phyloP scores from a whole-genome alignment of 2,797 vertebrate species.

The Acipenser ruthenus region DNA sequence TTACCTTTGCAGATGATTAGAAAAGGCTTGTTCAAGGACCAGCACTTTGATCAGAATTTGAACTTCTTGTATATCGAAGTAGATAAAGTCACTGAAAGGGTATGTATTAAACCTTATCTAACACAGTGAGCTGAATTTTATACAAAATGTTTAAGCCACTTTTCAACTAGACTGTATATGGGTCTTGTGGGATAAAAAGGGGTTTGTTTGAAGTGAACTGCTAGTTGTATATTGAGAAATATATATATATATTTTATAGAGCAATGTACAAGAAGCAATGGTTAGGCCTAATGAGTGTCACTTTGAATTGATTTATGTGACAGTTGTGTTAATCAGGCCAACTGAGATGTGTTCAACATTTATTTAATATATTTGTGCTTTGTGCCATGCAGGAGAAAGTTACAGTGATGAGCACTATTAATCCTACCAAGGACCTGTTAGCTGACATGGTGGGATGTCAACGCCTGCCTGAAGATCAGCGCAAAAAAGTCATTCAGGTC shows the following conservation, averaged over 20 bases:
- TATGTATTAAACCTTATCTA: constrained; percentile 44
- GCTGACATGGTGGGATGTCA: constrained; percentile 91
- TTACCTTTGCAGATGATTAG: constrained; percentile 86
- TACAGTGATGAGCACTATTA: constrained; percentile 99
- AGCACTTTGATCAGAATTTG: constrained; percentile 97
- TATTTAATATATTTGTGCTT: not conserved
- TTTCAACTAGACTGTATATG: too few relatives aligned
- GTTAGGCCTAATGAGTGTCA: too few relatives aligned
- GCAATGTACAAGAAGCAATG: too few relatives aligned
- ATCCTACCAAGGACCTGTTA: constrained; percentile 97
- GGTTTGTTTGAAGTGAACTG: too few relatives aligned
- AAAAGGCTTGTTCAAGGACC: constrained; percentile 97
- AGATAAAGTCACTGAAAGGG: constrained; percentile 98
- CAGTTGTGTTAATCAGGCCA: too few relatives aligned
- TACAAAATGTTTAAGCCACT: too few relatives aligned
- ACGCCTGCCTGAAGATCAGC: constrained; percentile 95
- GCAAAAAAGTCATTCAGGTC: constrained; percentile 96
- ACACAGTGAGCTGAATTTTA: not conserved
- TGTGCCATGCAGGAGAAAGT: constrained; percentile 83
- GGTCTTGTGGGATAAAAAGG: too few relatives aligned
- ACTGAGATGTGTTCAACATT: not conserved
- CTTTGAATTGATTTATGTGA: too few relatives aligned
- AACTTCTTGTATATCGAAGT: constrained; percentile 99
- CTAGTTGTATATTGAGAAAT: too few relatives aligned
- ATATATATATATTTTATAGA: too few relatives aligned